Evolutionary conservation across 1,140 invertebrate genomes (phyloP), one percentile per base, ranked within the genome.

Genomic region (Berghia stephanieae): DNA sequence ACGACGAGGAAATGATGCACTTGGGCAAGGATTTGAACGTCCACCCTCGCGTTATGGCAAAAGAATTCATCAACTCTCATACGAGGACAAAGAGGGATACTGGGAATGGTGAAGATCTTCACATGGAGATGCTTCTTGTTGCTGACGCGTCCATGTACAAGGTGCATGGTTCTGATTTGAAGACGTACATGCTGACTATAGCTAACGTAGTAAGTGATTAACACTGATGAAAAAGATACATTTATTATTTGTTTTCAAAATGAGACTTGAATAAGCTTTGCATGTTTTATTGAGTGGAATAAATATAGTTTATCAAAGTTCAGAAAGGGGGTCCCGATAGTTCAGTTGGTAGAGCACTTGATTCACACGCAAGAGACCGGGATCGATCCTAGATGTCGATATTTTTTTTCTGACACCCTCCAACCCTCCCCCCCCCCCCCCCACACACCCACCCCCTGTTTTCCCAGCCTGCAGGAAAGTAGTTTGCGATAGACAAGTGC

Each of bases 121-220:
- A 36, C 57, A 43, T 77, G 13, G 80, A 81, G 46, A 67, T 81
- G 75, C 21, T 79, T 49, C 27, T 81, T 27, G 80, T 79, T 27
- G 80, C 71, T 2, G 80, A 81, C 55, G 75, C 49, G 18, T 75
- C 78, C 8, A 78, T 81, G 80, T 24, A 71, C 52, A 1, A 63
- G 16, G 44, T 34, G 13, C 72, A 81, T 63, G 72, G 73, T 5
- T 42, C 71, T 10, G 49, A 79, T 31, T 70, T 78, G 18, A 36
- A 43, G 24, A 55, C 72, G 24, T 81, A 73, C 43, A 31, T 81
- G 31, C 40, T 81, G 60, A 71, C 80, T 21, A 72, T 74, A 1
- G 74, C 69, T 10, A 81, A 81, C 43, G 72, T 81, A 36, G 80
- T 81, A 31, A 75, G 78, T 81, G 21, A 13, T 57, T 27, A 38